Percentiles rank a stretch among this genome's conserved stretches.
These are phyloP conservation scores for Galemys pyrenaicus DNA, from an alignment of 2,113 vertebrate genomes.

Conservation along the genomic window DNA sequence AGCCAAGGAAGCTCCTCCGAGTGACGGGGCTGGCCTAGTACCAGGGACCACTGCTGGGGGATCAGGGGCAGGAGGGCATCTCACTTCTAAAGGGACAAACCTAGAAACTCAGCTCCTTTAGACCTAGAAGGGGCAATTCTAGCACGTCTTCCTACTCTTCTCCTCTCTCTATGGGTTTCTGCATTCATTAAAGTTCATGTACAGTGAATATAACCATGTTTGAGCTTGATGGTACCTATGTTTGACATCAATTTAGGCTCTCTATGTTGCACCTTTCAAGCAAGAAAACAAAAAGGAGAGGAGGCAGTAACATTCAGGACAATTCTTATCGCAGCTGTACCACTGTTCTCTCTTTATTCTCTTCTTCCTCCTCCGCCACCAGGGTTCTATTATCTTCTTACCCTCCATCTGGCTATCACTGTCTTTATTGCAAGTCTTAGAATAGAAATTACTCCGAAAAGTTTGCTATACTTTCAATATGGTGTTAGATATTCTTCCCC, in stretches of 20 bases:
- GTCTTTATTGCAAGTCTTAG: not conserved
- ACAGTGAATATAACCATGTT: not conserved
- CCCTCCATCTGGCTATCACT: not conserved
- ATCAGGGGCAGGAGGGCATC: not conserved
- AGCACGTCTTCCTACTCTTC: not conserved
- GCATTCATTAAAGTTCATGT: not conserved
- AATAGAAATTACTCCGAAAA: not conserved
- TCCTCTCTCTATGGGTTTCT: not conserved
- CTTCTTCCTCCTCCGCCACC: not conserved
- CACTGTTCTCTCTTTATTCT: not conserved
- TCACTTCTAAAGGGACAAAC: not conserved
- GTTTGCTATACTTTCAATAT: not conserved
- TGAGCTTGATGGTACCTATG: too few species aligned
- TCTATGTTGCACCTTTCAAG: not conserved
- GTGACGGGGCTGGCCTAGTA: rapidly evolving
- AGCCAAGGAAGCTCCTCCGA: not conserved
- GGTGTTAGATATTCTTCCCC: not conserved
- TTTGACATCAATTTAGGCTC: not conserved
- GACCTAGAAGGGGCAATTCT: not conserved
- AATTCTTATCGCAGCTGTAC: not conserved
- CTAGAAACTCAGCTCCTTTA: not conserved
- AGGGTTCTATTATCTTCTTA: not conserved
- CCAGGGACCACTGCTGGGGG: too few species aligned
- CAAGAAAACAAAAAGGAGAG: not conserved
- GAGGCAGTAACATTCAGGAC: not conserved